Conservation (phyloP, 2,888 invertebrate genomes). For the Allacma fusca region DNA sequence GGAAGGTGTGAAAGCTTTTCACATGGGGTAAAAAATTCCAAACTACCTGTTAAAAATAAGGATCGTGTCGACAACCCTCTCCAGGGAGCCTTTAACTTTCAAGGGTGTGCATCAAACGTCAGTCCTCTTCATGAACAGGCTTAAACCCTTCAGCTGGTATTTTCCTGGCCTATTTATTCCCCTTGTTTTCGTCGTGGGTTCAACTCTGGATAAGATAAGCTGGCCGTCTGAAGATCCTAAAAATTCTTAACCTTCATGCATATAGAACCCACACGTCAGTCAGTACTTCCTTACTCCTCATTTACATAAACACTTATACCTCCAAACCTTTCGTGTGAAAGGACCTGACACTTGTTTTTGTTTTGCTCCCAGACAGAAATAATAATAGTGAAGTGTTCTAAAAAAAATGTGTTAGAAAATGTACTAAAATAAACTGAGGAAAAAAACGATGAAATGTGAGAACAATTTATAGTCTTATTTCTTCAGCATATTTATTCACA, state of each 20-base stretch:
- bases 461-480: slow-evolving; percentile 6
- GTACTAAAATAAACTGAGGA: no score
- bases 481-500: slow-evolving; percentile 23
- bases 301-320: background rate
- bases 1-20: background rate
- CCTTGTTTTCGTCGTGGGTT: background rate
- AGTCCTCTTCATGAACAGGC: background rate
- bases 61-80: slow-evolving; percentile 10
- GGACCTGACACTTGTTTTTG: background rate
- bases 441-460: background rate
- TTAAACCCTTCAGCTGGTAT: background rate
- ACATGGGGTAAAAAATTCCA: slow-evolving; percentile 6
- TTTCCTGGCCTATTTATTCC: background rate
- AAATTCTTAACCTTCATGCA: background rate
- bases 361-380: no score
- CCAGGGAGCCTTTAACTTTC: background rate
- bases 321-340: background rate
- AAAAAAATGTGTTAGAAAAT: no score
- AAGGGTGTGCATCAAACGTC: background rate
- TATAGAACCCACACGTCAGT: background rate
- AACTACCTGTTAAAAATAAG: background rate
- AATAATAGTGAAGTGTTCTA: no score
- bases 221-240: background rate
- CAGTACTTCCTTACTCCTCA: background rate
- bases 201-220: background rate